Evolutionary conservation across 2,113 vertebrate species (phyloP).

Genomic region (Stegastes partitus): DNA sequence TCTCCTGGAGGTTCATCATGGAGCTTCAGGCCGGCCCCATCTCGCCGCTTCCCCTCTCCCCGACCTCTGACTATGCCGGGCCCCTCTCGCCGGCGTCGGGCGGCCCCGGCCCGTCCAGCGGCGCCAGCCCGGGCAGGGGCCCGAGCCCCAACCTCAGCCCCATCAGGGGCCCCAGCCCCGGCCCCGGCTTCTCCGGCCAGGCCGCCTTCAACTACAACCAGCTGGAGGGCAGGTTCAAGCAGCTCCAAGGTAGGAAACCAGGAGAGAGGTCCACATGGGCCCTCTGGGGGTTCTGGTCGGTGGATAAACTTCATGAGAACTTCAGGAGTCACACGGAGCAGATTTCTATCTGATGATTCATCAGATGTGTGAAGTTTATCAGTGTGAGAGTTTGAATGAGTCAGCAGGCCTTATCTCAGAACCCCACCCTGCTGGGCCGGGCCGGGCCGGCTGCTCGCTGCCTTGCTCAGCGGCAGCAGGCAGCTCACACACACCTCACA

Average conservation of each 20-base stretch:
- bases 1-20: constrained; percentile 81
- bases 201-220: constrained; percentile 96
- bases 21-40: constrained; percentile 91
- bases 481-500: no score
- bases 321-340: no score
- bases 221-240: constrained; percentile 95
- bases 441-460: neutral
- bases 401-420: constrained; percentile 21
- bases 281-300: neutral
- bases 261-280: neutral
- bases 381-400: neutral
- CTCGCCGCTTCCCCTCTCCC: constrained; percentile 77
- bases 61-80: constrained; percentile 64
- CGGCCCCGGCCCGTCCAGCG: constrained; percentile 45
- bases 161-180: constrained; percentile 75
- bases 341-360: no score
- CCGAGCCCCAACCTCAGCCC: constrained; percentile 65
- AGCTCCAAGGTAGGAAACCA: constrained; percentile 91
- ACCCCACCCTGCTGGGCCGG: constrained; percentile 10
- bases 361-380: no score
- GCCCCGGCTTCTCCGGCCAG: constrained; percentile 85
- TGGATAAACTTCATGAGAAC: neutral
- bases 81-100: constrained; percentile 56
- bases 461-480: constrained; percentile 17
- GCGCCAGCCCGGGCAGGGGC: constrained; percentile 36